Evolutionary conservation across 1,140 invertebrate species (phyloP).

Genomic region (Telenomus remus): DNA sequence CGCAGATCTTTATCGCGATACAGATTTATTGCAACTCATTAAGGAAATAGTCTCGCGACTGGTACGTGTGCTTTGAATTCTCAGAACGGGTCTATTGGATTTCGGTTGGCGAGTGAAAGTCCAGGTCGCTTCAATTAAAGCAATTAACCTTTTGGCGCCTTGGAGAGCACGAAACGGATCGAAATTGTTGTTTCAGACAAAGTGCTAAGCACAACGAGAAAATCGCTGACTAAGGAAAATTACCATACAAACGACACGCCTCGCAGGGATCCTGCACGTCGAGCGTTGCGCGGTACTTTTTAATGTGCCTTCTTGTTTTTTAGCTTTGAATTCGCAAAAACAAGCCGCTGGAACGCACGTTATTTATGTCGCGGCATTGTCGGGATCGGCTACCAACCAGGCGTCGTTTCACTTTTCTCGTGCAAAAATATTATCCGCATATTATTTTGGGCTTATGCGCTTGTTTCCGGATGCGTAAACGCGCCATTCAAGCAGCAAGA

Average conservation of each 20-base stretch:
- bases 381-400: no score
- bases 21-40: slow-evolving; percentile 15
- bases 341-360: not conserved
- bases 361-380: slow-evolving; percentile 12
- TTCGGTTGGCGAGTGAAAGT: slow-evolving; percentile 3
- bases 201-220: slow-evolving; percentile 1
- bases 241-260: slow-evolving; percentile 7
- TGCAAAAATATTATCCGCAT: slow-evolving; percentile 20
- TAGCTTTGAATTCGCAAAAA: slow-evolving; percentile 2
- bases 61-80: not conserved
- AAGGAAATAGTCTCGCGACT: slow-evolving; percentile 11
- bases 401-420: slow-evolving; percentile 26
- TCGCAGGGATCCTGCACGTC: not conserved
- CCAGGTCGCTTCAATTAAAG: slow-evolving; percentile 11
- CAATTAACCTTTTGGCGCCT: slow-evolving; percentile 27
- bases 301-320: not conserved
- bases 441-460: slow-evolving; percentile 25
- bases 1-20: not conserved
- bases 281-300: not conserved
- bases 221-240: not conserved
- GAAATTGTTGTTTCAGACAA: no score
- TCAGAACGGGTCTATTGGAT: not conserved
- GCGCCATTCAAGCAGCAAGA: slow-evolving; percentile 39
- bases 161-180: no score
- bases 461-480: slow-evolving; percentile 34